Conservation (phyloP, 2,797 vertebrate genomes). For the Myioborus melanocephalus region DNA sequence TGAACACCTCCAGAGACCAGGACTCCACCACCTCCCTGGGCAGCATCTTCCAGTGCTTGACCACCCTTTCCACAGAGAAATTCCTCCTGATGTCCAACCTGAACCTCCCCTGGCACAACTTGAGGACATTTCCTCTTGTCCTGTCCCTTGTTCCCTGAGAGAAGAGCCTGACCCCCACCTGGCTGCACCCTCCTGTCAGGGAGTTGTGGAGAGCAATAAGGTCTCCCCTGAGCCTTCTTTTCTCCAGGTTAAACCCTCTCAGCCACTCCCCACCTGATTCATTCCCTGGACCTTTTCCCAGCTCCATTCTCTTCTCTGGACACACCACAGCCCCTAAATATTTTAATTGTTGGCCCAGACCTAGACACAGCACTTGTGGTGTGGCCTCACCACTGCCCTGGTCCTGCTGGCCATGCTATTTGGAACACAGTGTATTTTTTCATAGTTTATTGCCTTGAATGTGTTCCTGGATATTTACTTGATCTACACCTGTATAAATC, state of each 20-base stretch:
- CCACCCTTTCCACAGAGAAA: neutral
- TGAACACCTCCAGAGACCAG: neutral
- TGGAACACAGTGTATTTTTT: neutral
- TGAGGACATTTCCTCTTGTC: neutral
- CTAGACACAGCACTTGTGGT: neutral
- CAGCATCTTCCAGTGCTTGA: rapidly evolving
- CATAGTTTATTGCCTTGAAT: neutral
- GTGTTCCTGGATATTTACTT: neutral
- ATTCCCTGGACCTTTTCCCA: neutral
- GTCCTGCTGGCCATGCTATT: neutral
- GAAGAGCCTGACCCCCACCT: neutral
- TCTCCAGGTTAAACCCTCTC: neutral
- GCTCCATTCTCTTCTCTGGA: neutral
- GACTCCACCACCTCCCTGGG: neutral
- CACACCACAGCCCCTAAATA: rapidly evolving
- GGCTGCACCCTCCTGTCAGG: neutral
- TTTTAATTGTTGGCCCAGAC: neutral
- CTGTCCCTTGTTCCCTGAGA: neutral
- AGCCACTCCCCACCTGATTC: neutral
- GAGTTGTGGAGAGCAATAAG: neutral
- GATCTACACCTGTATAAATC: neutral
- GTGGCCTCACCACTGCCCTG: neutral
- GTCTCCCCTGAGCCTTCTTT: neutral
- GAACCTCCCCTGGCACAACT: neutral
- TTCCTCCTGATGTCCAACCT: neutral